These are phyloP conservation scores for Glaucidium brasilianum DNA, from an alignment of 2,113 vertebrate genomes.

Conservation along the genomic window DNA sequence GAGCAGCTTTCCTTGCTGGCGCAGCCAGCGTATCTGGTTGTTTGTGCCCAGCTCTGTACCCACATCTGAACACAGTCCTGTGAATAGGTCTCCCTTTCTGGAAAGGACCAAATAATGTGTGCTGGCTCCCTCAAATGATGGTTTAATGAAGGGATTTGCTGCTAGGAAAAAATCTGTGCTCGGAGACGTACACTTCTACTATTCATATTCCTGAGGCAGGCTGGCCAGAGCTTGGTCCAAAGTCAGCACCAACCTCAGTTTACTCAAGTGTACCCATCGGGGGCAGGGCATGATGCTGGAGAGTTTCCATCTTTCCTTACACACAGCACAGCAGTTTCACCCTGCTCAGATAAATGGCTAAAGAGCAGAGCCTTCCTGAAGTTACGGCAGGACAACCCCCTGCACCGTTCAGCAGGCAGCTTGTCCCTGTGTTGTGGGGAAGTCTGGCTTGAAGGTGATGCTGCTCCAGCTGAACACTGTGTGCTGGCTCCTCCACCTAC, in stretches of 20 bases:
- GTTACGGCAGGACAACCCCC: neutral
- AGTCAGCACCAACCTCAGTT: neutral
- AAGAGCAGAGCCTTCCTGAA: neutral
- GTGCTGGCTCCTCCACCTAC: neutral
- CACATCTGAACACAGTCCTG: neutral
- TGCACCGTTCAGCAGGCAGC: neutral
- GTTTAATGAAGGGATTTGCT: neutral
- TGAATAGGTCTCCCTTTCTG: neutral
- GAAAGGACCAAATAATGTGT: neutral
- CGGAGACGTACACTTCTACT: neutral
- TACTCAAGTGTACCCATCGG: fast-evolving
- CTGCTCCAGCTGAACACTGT: neutral
- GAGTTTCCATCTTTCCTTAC: neutral
- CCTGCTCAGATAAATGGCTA: neutral
- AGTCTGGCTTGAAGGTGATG: neutral
- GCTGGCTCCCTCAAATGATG: neutral
- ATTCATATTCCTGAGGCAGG: neutral
- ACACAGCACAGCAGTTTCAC: neutral
- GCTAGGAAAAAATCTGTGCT: neutral
- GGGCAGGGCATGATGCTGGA: neutral
- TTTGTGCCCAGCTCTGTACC: neutral
- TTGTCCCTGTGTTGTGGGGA: fast-evolving
- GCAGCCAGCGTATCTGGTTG: neutral
- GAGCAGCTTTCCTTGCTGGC: neutral
- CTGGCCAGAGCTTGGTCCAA: neutral